Evolutionary conservation across 37 sponge, comb jelly and placozoan genomes (phyloP), one percentile per base, ranked within the genome.

Genomic region (Corticium candelabrum): DNA sequence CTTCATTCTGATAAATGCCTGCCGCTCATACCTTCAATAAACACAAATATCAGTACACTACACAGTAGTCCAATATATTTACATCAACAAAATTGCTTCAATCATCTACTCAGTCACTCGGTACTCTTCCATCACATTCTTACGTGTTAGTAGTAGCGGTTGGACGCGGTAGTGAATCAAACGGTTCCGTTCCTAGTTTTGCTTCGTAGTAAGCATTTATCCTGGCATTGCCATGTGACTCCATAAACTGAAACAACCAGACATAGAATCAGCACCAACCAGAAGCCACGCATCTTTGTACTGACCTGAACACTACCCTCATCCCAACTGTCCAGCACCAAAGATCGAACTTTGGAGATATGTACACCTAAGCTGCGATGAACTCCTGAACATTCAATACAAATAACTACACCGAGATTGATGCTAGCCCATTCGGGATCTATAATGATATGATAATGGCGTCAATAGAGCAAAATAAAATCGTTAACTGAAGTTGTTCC

Each of bases 351-450:
- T 78, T 93, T 90, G 7, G 91, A 90, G 15, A 93, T 85, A 68
- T 93, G 94, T 0, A 90, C 91, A 3, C 94, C 94, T 3, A 93
- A 78, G 0, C 91, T 80, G 0, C 94, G 79, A 74, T 93, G 94
- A 1, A 93, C 91, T 0, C 94, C 94, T 1, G 94, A 93, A 62
- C 94, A 93, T 33, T 77, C 74, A 41, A 93, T 93, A 39, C 94
- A 93, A n/a, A 93, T 30, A 3, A 80, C 89, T 3, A 87, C 85
- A 11, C 94, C 94, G 37, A 93, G 84, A 78, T 93, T 93, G 67
- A 93, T 77, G 67, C 94, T 93, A 67, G 94, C 86, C 94, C 94
- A 93, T 50, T 93, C 91, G 7, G 88, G 77, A 75, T 84, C 93
- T 91, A 78, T 39, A 71, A 38, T 37, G 1, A 35, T 50, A 36